A percentile compares a stretch with the other conserved stretches of the same genome.
These are phyloP conservation scores for Drosophila ochracea DNA, from an alignment of 2,888 invertebrate genomes.

Conservation along the genomic window DNA sequence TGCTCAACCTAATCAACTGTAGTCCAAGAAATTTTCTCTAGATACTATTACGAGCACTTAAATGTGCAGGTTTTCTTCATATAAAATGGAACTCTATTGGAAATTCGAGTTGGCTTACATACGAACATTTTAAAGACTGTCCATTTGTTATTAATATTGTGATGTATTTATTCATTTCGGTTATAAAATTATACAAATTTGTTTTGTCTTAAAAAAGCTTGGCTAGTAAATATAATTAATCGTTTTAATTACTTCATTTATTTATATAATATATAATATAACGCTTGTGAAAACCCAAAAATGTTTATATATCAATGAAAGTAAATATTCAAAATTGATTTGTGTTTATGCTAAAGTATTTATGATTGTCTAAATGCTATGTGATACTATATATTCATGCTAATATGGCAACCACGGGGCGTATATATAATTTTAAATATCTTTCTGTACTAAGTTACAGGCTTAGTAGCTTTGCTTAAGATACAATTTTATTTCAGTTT, in stretches of 20 bases:
- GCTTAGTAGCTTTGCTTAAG: background rate
- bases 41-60: conserved; percentile 34
- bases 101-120: background rate
- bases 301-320: background rate
- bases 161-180: background rate
- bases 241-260: background rate
- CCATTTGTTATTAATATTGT: background rate
- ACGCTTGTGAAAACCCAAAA: accelerated
- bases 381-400: background rate
- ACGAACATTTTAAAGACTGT: background rate
- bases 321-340: background rate
- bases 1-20: conserved; percentile 56
- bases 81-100: background rate
- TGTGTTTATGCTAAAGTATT: background rate
- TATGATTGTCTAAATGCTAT: background rate
- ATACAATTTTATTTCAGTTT: conserved; percentile 11
- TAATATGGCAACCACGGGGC: background rate
- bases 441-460: background rate
- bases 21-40: conserved; percentile 40
- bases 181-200: background rate
- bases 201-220: background rate
- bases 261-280: no score
- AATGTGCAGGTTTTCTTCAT: conserved; percentile 24
- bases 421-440: background rate
- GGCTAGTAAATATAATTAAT: background rate